phyloP scores from a whole-genome alignment of 2,113 vertebrate genomes.

The Notothenia coriiceps region DNA sequence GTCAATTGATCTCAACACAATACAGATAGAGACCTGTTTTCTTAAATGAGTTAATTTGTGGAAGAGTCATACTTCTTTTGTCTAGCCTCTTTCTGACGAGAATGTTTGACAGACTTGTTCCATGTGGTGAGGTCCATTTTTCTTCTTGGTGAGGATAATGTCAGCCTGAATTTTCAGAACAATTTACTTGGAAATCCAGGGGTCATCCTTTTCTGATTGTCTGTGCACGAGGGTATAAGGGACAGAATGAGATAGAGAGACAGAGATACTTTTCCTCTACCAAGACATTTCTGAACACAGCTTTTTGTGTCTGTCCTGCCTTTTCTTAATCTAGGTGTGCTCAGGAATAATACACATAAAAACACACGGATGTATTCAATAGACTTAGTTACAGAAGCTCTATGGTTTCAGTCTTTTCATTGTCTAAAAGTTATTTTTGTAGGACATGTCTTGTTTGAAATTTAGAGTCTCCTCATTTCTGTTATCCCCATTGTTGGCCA shows the following conservation, averaged over 20 bases:
- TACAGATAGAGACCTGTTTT: neutral
- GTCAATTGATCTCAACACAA: neutral
- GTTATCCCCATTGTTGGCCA: slow-evolving; percentile 12
- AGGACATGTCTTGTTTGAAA: slow-evolving; percentile 33
- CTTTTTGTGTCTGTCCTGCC: slow-evolving; percentile 44
- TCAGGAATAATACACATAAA: slow-evolving; percentile 44
- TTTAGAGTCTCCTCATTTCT: slow-evolving; percentile 26
- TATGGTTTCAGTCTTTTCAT: slow-evolving; percentile 20
- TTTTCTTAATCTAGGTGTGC: slow-evolving; percentile 51
- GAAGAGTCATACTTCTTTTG: neutral
- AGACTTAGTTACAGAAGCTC: slow-evolving; percentile 37
- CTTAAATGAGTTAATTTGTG: neutral
- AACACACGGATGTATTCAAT: slow-evolving; percentile 58
- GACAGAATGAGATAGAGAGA: neutral
- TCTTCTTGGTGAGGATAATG: slow-evolving; percentile 16
- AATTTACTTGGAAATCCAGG: slow-evolving; percentile 8
- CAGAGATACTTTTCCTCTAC: slow-evolving; percentile 6
- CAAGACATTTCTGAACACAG: slow-evolving; percentile 56
- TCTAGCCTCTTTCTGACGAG: neutral
- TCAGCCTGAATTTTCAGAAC: slow-evolving; percentile 27
- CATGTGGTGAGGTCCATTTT: neutral
- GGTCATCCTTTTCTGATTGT: neutral
- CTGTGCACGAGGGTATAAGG: slow-evolving; percentile 12
- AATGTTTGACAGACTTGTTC: slow-evolving; percentile 4
- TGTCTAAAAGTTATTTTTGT: slow-evolving; percentile 32